These are phyloP conservation scores for Danaus melanippus DNA, from an alignment of 1,140 invertebrate genomes.

Conservation along the genomic window DNA sequence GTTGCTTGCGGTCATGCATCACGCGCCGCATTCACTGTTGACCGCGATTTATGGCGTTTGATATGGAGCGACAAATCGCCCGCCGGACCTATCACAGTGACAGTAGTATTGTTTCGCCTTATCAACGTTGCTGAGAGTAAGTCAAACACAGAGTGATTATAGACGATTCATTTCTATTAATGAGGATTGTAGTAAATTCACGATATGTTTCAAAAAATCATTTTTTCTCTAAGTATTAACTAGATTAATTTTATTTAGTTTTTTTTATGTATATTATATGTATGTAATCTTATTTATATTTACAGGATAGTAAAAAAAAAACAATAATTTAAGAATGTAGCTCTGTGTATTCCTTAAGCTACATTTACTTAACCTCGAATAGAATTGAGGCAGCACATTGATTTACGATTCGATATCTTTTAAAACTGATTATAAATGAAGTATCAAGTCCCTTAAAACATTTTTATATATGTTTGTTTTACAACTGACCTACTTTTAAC, in stretches of 20 bases:
- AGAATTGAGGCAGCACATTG: conserved; percentile 30
- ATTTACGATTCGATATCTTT: conserved; percentile 40
- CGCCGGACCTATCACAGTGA: conserved; percentile 31
- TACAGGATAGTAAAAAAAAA: no score
- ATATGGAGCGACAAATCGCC: conserved; percentile 51
- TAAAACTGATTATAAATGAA: conserved; percentile 34
- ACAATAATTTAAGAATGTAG: no score
- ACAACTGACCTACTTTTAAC: conserved; percentile 14
- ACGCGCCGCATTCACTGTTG: conserved; percentile 29
- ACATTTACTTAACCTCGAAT: conserved; percentile 28
- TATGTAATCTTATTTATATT: no score
- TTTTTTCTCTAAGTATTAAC: no score
- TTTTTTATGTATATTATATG: no score
- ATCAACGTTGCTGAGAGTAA: conserved; percentile 26
- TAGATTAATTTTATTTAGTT: no score
- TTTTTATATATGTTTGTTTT: no score
- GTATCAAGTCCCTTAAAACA: conserved; percentile 26
- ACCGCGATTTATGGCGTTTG: conserved; percentile 44
- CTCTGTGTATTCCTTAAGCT: conserved; percentile 18
- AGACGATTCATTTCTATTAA: background rate
- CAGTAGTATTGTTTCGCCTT: conserved; percentile 43
- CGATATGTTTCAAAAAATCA: no score
- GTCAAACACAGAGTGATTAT: background rate
- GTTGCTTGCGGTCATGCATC: conserved; percentile 20
- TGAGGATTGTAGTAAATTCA: background rate